Evolutionary conservation across 2,888 invertebrate genomes (phyloP).

Genomic region (Andrena praecox): DNA sequence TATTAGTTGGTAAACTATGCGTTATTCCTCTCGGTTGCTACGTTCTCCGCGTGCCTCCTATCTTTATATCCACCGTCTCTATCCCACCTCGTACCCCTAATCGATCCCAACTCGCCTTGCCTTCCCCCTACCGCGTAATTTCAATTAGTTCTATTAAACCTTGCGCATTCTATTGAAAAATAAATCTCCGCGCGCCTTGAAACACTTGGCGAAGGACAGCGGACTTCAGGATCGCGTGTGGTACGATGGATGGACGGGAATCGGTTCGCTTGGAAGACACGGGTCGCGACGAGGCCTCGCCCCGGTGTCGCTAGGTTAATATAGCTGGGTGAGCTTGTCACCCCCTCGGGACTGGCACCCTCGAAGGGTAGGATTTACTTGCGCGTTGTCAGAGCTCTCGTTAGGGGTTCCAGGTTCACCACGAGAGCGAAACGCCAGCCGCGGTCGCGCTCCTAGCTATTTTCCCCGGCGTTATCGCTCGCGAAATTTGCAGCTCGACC

Average conservation of each 20-base stretch:
- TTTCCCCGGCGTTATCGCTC: slow-evolving; percentile 2
- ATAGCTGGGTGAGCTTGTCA: slow-evolving; percentile 61
- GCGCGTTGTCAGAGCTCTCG: slow-evolving; percentile 59
- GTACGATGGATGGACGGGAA: neutral
- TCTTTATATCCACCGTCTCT: neutral
- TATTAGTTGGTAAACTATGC: slow-evolving; percentile 53
- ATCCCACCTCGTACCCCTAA: too few species aligned
- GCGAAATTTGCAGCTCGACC: slow-evolving; percentile 6
- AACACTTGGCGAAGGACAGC: neutral
- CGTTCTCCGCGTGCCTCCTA: neutral
- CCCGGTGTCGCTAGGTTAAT: slow-evolving; percentile 54
- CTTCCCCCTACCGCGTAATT: too few species aligned
- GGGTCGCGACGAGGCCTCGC: slow-evolving; percentile 8
- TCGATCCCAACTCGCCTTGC: too few species aligned
- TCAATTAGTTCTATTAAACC: too few species aligned
- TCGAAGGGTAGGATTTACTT: slow-evolving; percentile 43
- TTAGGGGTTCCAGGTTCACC: slow-evolving; percentile 57
- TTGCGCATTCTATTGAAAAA: too few species aligned
- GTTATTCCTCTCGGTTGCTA: slow-evolving; percentile 5
- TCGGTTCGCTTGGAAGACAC: slow-evolving; percentile 12
- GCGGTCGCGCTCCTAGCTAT: neutral
- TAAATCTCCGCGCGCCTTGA: neutral
- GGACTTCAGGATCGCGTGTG: neutral
- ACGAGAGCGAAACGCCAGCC: slow-evolving; percentile 10
- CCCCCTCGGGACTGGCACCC: slow-evolving; percentile 59